Evolutionary conservation across 2,888 invertebrate genomes (phyloP), one percentile per base, ranked within the genome.

Genomic region (Tetropium fuscum): DNA sequence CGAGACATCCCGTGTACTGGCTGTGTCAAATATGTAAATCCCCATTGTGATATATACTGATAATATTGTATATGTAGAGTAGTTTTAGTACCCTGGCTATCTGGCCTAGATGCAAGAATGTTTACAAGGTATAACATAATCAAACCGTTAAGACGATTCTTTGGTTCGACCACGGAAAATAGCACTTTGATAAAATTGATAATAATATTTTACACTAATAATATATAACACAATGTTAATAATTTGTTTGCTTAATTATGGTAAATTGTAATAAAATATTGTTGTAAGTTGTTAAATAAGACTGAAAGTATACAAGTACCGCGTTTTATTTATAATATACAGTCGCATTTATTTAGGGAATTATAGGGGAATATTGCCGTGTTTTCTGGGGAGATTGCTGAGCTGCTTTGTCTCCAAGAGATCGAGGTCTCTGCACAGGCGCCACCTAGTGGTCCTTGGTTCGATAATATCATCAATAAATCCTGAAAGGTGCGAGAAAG

Each of bases 381-480:
- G 89, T 72, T 89, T 89, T 77, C 87, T 88, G 76, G 83, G 82
- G 15, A 88, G 88, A 78, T 87, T 87, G 3, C 67, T 77, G 56
- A 84, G 75, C 60, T 84, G 82, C 74, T 89, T 89, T 36, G 82
- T 83, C 38, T 84, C 77, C 34, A 90, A 77, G 58, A 87, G 74
- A 55, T 86, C 84, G 68, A 88, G 53, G 20, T 51, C 89, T 64
- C 83, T 78, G 70, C 87, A 87, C 51, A 89, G 82, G 53, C 86
- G 78, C 72, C 83, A 80, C 49, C 89, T 76, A 1, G 89, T 89
- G 16, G 83, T 83, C 30, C 84, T 80, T 4, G 89, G 89, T 68
- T 87, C 85, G 63, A 89, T 88, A 60, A 89, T 87, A 72, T 89
- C 88, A 79, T 89, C 89, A 53, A 89, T 84, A 78, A 85, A 89